phyloP scores from a whole-genome alignment of 2,113 vertebrate species.

The Anas platyrhynchos region DNA sequence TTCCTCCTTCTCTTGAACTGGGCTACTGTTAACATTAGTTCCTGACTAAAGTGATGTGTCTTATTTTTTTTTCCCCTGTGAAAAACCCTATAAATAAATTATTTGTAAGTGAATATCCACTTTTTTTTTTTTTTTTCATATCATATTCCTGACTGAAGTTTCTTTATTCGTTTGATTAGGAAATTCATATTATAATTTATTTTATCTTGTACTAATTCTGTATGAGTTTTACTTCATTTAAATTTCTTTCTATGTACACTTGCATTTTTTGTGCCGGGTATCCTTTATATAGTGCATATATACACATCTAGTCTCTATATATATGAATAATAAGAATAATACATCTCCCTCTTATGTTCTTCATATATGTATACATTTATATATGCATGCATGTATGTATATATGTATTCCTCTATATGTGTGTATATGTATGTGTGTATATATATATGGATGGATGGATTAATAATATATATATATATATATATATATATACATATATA shows the following conservation, averaged over 20 bases:
- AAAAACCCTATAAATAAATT: slow-evolving; percentile 18
- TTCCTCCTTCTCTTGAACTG: neutral
- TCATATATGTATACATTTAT: neutral
- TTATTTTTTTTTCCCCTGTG: neutral
- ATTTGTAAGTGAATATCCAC: neutral
- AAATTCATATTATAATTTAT: neutral
- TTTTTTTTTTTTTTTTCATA: neutral
- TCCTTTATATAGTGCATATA: neutral
- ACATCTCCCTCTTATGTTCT: neutral
- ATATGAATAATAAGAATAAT: neutral
- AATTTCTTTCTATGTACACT: neutral
- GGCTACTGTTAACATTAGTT: neutral
- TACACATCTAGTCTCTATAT: neutral
- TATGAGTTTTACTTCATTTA: neutral
- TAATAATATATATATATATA: neutral
- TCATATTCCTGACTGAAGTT: neutral
- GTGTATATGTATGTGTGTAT: neutral
- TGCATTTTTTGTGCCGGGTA: neutral
- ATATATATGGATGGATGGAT: neutral
- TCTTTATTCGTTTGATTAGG: neutral
- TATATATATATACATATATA: neutral
- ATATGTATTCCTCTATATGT: neutral
- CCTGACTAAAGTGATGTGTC: neutral
- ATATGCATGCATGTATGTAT: neutral
- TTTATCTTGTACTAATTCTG: neutral